These are phyloP conservation scores for Sebastes trivittatus DNA, from an alignment of 2,797 vertebrate genomes.

Conservation along the genomic window DNA sequence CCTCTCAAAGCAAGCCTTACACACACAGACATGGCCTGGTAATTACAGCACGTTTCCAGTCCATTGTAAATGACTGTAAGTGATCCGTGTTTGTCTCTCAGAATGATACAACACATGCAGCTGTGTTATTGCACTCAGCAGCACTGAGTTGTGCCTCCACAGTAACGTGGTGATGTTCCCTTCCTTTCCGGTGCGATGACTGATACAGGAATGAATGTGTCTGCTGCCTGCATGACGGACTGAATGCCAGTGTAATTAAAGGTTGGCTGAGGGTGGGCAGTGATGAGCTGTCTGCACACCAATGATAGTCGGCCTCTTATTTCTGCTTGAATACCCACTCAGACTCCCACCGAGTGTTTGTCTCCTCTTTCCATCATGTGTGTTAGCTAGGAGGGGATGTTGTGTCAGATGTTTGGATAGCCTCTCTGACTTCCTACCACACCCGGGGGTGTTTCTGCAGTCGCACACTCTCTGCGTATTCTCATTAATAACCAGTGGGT, in stretches of 20 bases:
- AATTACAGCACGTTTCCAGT: neutral
- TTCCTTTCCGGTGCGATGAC: constrained; percentile 36
- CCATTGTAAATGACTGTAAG: neutral
- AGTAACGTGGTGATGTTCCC: constrained; percentile 5
- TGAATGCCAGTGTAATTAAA: constrained; percentile 65
- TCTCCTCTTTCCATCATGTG: constrained; percentile 25
- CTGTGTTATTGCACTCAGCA: constrained; percentile 11
- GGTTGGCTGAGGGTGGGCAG: constrained; percentile 48
- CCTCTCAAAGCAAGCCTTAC: neutral
- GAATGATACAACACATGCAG: neutral
- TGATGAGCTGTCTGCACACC: constrained; percentile 52
- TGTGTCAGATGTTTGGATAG: constrained; percentile 26
- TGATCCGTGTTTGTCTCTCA: constrained; percentile 6
- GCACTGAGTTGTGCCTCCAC: constrained; percentile 7
- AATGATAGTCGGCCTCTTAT: constrained; percentile 43
- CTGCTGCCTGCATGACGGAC: constrained; percentile 33
- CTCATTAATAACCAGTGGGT: constrained; percentile 30
- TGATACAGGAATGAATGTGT: constrained; percentile 48
- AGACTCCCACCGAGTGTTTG: constrained; percentile 26
- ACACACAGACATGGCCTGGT: neutral
- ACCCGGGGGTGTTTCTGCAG: constrained; percentile 17
- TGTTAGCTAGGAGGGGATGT: neutral
- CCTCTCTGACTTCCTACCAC: constrained; percentile 13
- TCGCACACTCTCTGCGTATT: constrained; percentile 12
- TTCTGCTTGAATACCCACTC: constrained; percentile 37